Percentiles rank a stretch among this genome's conserved stretches.
These are phyloP conservation scores for Pteronotus mesoamericanus DNA, from an alignment of 2,797 vertebrate species.

Conservation along the genomic window DNA sequence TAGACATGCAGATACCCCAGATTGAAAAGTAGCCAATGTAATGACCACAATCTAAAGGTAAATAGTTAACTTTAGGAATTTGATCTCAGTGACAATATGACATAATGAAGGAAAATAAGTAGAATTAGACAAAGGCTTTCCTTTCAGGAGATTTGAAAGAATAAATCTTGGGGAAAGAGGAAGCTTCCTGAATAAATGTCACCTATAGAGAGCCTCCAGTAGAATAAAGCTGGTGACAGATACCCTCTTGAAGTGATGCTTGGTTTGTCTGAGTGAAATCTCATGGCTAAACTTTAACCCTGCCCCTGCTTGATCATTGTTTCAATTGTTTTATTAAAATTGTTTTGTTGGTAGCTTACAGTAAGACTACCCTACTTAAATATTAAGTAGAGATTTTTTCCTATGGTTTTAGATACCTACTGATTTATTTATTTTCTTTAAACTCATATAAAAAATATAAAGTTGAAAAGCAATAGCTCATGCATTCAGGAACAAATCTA, in stretches of 20 bases:
- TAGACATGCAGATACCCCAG: not conserved
- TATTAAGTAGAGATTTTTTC: not conserved
- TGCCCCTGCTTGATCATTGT: not conserved
- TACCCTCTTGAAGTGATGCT: not conserved
- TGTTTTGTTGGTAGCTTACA: not conserved
- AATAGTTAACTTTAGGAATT: not conserved
- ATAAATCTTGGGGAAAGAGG: not conserved
- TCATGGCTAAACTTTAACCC: not conserved
- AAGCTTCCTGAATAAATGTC: not conserved
- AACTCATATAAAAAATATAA: not conserved
- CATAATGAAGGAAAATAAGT: not conserved
- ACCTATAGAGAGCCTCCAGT: not conserved
- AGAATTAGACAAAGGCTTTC: not conserved
- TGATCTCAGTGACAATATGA: not conserved
- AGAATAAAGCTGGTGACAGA: not conserved
- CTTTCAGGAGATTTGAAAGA: not conserved
- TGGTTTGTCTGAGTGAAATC: not conserved
- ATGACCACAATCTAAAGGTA: not conserved
- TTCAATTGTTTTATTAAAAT: not conserved
- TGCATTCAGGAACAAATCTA: not conserved
- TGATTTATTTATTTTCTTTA: not conserved
- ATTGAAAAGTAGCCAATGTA: not conserved
- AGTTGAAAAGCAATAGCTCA: not conserved
- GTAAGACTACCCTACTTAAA: slow-evolving; percentile 32
- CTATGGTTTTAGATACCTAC: slow-evolving; percentile 13